Percentiles rank a stretch among this genome's conserved stretches.
These are phyloP conservation scores for Acronicta alni DNA, from an alignment of 2,888 invertebrate genomes.

Conservation along the genomic window DNA sequence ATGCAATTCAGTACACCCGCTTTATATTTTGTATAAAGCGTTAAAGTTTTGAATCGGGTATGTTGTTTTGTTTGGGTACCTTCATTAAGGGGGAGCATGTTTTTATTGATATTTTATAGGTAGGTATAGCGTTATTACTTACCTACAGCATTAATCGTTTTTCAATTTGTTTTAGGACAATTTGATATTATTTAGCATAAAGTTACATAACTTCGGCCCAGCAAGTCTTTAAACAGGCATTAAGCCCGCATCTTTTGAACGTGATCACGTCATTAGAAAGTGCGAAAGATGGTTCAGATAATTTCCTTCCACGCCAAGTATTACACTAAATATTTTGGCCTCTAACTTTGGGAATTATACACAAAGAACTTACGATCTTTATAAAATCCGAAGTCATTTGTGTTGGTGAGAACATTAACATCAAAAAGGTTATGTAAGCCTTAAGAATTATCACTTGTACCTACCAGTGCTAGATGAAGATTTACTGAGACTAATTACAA, in stretches of 20 bases:
- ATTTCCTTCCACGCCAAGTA: slow-evolving; percentile 49
- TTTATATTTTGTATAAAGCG: slow-evolving; percentile 9
- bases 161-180: too few species aligned
- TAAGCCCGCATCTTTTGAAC: slow-evolving; percentile 29
- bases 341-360: slow-evolving; percentile 27
- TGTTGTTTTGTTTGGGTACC: background rate
- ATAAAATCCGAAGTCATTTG: slow-evolving; percentile 37
- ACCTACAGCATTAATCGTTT: too few species aligned
- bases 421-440: slow-evolving; percentile 26
- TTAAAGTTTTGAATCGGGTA: slow-evolving; percentile 14
- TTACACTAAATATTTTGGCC: slow-evolving; percentile 43
- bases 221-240: slow-evolving; percentile 6
- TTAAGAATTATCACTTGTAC: background rate
- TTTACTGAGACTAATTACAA: background rate
- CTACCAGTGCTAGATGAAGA: background rate
- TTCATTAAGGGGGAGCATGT: background rate
- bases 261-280: slow-evolving; percentile 29
- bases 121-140: too few species aligned
- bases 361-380: slow-evolving; percentile 34
- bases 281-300: slow-evolving; percentile 49
- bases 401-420: slow-evolving; percentile 44
- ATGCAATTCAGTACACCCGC: slow-evolving; percentile 33
- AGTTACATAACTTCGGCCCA: slow-evolving; percentile 43
- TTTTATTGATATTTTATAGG: background rate
- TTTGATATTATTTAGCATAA: slow-evolving; percentile 26